Conservation (phyloP, 2,113 vertebrate genomes). For the Uria aalge region DNA sequence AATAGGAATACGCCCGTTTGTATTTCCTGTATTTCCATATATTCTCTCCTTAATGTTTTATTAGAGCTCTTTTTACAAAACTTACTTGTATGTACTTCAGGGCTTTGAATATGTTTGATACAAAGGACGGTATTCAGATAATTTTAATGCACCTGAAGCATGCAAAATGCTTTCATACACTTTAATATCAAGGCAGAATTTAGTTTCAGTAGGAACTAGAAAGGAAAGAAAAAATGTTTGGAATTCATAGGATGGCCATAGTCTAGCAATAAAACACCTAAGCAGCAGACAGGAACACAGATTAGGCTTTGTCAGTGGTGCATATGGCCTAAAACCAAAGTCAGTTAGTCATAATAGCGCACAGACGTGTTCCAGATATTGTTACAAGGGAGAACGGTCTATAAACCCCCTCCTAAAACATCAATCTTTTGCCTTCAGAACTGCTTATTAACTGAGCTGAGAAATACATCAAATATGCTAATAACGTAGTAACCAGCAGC, state of each 20-base stretch:
- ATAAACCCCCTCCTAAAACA: slow-evolving; percentile 52
- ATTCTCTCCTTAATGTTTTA: neutral
- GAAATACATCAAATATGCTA: slow-evolving; percentile 70
- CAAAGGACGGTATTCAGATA: neutral
- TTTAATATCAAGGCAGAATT: neutral
- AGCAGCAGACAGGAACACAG: neutral
- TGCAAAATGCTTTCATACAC: neutral
- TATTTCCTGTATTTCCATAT: neutral
- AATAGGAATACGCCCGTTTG: neutral
- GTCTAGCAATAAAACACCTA: slow-evolving; percentile 7
- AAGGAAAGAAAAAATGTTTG: neutral
- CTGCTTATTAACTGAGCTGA: slow-evolving; percentile 66
- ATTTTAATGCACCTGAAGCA: neutral
- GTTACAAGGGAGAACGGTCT: slow-evolving; percentile 39
- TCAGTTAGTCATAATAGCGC: slow-evolving; percentile 21
- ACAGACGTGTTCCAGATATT: slow-evolving; percentile 55
- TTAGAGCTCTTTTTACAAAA: neutral
- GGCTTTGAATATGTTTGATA: neutral
- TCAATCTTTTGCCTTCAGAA: slow-evolving; percentile 52
- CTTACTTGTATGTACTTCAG: neutral
- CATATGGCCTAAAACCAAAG: slow-evolving; percentile 52
- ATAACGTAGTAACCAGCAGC: slow-evolving; percentile 55
- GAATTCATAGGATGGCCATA: neutral
- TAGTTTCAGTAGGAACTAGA: neutral
- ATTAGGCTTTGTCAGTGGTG: slow-evolving; percentile 10